Evolutionary conservation across 2,113 vertebrate species (phyloP).

Genomic region (Silurus meridionalis): DNA sequence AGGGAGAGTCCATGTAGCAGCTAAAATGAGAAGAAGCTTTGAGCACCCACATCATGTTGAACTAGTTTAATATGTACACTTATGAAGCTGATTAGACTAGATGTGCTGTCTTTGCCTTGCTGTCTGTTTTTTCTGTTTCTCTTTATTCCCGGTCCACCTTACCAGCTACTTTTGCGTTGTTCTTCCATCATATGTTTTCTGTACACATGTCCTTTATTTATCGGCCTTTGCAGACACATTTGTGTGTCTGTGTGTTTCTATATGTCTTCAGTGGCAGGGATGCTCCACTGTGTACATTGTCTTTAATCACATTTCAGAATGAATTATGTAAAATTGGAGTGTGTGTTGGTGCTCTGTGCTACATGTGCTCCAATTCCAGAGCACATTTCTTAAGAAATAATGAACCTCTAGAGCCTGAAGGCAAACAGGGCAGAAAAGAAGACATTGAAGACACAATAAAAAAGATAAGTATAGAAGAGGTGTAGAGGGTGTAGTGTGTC

Average conservation of each 20-base stretch:
- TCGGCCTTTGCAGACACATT: constrained; percentile 36
- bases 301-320: constrained; percentile 61
- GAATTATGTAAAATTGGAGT: constrained; percentile 50
- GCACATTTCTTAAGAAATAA: constrained; percentile 46
- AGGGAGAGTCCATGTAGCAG: background rate
- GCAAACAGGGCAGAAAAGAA: background rate
- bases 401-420: constrained; percentile 39
- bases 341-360: constrained; percentile 11
- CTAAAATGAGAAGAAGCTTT: background rate
- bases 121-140: background rate
- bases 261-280: constrained; percentile 67
- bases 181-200: background rate
- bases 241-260: background rate
- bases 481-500: background rate
- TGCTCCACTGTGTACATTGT: constrained; percentile 61
- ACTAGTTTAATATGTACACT: background rate
- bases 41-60: background rate
- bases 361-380: constrained; percentile 22
- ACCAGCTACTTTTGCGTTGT: background rate
- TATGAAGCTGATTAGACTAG: background rate
- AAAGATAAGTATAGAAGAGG: background rate
- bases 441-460: background rate
- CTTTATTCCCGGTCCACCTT: background rate
- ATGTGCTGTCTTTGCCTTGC: background rate
- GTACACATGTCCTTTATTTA: background rate